phyloP scores from a whole-genome alignment of 1,140 invertebrate genomes.

The Bemisia tabaci region DNA sequence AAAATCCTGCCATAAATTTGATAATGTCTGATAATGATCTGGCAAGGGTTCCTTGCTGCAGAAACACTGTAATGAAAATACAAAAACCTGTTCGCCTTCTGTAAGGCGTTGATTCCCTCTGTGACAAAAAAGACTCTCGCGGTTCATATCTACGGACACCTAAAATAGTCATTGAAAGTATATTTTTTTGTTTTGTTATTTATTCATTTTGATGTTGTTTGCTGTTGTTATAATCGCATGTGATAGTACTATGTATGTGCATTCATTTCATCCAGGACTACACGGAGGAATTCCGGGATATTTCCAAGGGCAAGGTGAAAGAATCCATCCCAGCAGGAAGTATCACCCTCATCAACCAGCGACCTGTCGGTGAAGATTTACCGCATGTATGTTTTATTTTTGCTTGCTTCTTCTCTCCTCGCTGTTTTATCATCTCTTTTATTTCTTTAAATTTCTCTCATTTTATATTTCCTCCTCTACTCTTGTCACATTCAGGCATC shows the following conservation, averaged over 20 bases:
- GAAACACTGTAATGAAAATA: too few species aligned
- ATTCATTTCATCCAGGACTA: constrained; percentile 63
- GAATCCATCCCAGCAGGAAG: constrained; percentile 74
- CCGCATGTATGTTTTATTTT: constrained; percentile 49
- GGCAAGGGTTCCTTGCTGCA: too few species aligned
- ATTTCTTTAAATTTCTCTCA: constrained; percentile 1
- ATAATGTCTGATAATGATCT: too few species aligned
- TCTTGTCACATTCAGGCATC: constrained; percentile 7
- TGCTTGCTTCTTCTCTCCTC: constrained; percentile 8
- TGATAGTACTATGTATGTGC: constrained; percentile 14
- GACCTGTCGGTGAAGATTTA: constrained; percentile 84
- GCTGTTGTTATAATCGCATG: constrained; percentile 23
- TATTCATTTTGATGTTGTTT: constrained; percentile 33
- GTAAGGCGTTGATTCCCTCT: too few species aligned
- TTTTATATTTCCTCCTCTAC: constrained; percentile 6
- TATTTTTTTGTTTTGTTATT: constrained; percentile 26
- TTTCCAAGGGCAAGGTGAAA: constrained; percentile 85
- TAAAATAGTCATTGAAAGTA: neutral
- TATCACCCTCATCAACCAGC: constrained; percentile 93
- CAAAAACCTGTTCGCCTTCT: neutral
- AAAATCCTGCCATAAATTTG: too few species aligned
- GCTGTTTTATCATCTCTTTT: neutral
- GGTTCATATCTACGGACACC: neutral
- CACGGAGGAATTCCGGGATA: constrained; percentile 90
- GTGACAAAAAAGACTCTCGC: too few species aligned